These are phyloP conservation scores for Dromococcyx pavoninus DNA, from an alignment of 2,797 vertebrate species.

Conservation along the genomic window DNA sequence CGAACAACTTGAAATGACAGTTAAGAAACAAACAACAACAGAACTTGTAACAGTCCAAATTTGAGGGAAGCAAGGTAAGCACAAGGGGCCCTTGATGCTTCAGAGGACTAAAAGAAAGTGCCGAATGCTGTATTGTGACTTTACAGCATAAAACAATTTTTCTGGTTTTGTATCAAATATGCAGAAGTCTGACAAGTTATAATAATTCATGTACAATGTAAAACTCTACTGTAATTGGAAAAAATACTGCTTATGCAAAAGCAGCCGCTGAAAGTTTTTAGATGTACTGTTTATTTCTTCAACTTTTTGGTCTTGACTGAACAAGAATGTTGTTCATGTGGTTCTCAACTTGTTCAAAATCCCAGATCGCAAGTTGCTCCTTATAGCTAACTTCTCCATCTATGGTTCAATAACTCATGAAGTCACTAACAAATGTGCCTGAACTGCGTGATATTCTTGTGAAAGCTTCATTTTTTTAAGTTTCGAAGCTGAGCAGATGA, in stretches of 20 bases:
- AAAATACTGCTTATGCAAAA: not conserved
- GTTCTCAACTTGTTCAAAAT: not conserved
- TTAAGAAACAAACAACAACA: not conserved
- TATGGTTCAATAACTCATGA: fast-evolving
- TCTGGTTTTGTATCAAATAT: not conserved
- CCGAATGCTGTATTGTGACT: not conserved
- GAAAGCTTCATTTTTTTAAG: not conserved
- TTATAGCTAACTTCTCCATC: not conserved
- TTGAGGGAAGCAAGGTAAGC: not conserved
- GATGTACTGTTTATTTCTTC: not conserved
- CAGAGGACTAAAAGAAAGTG: not conserved
- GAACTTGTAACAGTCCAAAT: not conserved
- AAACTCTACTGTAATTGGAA: not conserved
- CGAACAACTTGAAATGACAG: not conserved
- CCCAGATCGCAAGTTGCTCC: not conserved
- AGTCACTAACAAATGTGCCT: not conserved
- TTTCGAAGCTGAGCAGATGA: not conserved
- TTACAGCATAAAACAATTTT: not conserved
- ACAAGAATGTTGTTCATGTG: not conserved
- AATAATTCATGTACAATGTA: not conserved
- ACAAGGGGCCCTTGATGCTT: not conserved
- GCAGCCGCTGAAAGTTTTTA: not conserved
- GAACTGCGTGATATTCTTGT: not conserved
- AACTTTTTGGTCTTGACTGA: not conserved
- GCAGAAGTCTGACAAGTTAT: not conserved